Evolutionary conservation across 2,113 vertebrate species (phyloP), one percentile per base, ranked within the genome.

Genomic region (Chunga burmeisteri): DNA sequence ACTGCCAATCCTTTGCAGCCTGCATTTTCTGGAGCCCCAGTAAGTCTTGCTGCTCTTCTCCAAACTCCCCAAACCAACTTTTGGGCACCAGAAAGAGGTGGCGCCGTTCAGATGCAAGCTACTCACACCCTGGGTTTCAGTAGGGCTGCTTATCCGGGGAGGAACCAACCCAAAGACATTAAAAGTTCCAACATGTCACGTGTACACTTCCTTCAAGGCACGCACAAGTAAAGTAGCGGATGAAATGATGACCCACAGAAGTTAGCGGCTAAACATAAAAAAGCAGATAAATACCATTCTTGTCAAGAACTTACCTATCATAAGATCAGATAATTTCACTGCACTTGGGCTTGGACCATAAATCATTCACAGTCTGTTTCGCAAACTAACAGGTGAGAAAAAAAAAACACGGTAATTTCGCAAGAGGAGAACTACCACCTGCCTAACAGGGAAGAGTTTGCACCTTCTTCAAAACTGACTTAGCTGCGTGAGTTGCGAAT

Each of bases 401-500:
- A 67, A 72, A 61, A 17, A 14, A 12, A 44, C 5, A 34, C 9
- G 2, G 6, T 47, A 29, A 46, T 34, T 58, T 66, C 42, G 34
- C 34, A 58, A 72, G 52, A 72, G 71, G 23, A 67, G 59, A 38
- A 59, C 27, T 47, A 16, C 19, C 34, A 73, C 16, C 21, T 44
- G 21, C 17, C 1, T 32, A 32, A 26, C 6, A 55, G 56, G 40
- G 47, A 86, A n/a, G 44, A 29, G 34, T 29, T 34, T 19, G 26
- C n/a, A 50, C 36, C 32, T 32, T 25, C 42, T n/a, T 81, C 77
- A 58, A n/a, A 65, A 66, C 6, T 16, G 44, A 22, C 52, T 18
- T 42, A 27, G 14, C 42, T 26, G n/a, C 0, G 0, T 2, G 20
- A 42, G 44, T 3, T 52, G 25, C 21, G 36, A 73, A 32, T 2